phyloP scores from a whole-genome alignment of 2,113 vertebrate genomes.

The Amphiprion percula region DNA sequence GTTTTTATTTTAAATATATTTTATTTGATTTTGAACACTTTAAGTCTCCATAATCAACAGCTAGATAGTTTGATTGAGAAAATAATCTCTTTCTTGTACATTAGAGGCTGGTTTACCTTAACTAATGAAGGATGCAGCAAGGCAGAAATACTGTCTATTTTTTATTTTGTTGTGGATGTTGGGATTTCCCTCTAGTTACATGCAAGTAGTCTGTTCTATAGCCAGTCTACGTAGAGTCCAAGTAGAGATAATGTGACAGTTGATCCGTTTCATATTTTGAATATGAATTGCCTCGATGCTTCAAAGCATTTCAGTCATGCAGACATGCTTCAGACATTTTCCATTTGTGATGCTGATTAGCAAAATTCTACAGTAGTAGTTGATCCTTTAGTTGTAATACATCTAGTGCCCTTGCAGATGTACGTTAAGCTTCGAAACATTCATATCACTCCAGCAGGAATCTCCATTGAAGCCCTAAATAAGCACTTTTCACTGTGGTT shows the following conservation, averaged over 20 bases:
- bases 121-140: slow-evolving; percentile 22
- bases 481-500: slow-evolving; percentile 61
- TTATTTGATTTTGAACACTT: slow-evolving; percentile 10
- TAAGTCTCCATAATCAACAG: slow-evolving; percentile 17
- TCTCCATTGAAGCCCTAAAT: slow-evolving; percentile 31
- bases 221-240: slow-evolving; percentile 10
- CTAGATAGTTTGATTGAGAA: slow-evolving; percentile 14
- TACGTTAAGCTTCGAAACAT: slow-evolving; percentile 28
- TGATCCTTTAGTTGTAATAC: slow-evolving; percentile 45
- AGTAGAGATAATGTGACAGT: slow-evolving; percentile 28
- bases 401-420: slow-evolving; percentile 24
- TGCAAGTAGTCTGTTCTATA: slow-evolving; percentile 6
- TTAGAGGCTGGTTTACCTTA: slow-evolving; percentile 20
- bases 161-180: slow-evolving; percentile 33
- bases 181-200: slow-evolving; percentile 6
- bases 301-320: slow-evolving; percentile 32
- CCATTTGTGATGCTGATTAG: slow-evolving; percentile 49
- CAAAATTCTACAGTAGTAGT: slow-evolving; percentile 15
- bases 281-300: slow-evolving; percentile 37
- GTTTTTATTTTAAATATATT: slow-evolving; percentile 3
- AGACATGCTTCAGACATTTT: slow-evolving; percentile 26
- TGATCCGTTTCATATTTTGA: slow-evolving; percentile 19
- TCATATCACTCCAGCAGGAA: slow-evolving; percentile 24
- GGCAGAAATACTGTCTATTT: slow-evolving; percentile 14
- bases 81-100: neutral